A percentile compares a stretch with the other conserved stretches of the same genome.
Conservation (phyloP, 2,113 vertebrate genomes). For the Myanophis thanlyinensis region DNA sequence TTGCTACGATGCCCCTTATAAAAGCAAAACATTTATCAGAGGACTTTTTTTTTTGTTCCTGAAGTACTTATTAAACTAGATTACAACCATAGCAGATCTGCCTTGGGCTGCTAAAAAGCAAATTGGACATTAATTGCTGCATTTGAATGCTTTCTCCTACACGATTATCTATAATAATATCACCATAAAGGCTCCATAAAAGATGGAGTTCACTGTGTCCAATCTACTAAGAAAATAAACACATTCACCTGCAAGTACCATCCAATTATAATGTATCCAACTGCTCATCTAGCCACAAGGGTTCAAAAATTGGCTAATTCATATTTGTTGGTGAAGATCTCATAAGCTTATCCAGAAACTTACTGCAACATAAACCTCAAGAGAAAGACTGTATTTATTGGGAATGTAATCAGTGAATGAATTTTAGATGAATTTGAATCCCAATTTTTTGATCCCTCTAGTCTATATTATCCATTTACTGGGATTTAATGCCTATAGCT, state of each 20-base stretch:
- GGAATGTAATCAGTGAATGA: background rate
- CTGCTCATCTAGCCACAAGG: background rate
- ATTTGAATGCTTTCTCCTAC: constrained; percentile 43
- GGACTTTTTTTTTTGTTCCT: background rate
- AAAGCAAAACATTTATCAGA: constrained; percentile 34
- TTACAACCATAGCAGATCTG: constrained; percentile 34
- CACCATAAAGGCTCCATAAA: constrained; percentile 18
- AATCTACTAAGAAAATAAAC: constrained; percentile 7
- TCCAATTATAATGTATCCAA: constrained; percentile 13
- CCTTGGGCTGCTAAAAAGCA: constrained; percentile 46
- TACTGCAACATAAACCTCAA: background rate
- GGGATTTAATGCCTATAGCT: background rate
- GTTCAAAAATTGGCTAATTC: background rate
- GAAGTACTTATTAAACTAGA: constrained; percentile 39
- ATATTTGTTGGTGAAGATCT: background rate
- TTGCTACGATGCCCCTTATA: constrained; percentile 6
- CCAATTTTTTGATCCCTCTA: background rate
- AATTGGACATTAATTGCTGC: constrained; percentile 52
- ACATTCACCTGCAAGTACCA: constrained; percentile 19
- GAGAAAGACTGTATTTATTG: background rate
- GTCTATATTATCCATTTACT: background rate
- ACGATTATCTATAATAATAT: constrained; percentile 57
- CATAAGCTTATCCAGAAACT: background rate
- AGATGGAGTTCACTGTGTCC: background rate
- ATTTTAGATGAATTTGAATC: background rate